Evolutionary conservation across 2,888 invertebrate species (phyloP), one percentile per base, ranked within the genome.

Genomic region (Hirtodrosophila confusa): DNA sequence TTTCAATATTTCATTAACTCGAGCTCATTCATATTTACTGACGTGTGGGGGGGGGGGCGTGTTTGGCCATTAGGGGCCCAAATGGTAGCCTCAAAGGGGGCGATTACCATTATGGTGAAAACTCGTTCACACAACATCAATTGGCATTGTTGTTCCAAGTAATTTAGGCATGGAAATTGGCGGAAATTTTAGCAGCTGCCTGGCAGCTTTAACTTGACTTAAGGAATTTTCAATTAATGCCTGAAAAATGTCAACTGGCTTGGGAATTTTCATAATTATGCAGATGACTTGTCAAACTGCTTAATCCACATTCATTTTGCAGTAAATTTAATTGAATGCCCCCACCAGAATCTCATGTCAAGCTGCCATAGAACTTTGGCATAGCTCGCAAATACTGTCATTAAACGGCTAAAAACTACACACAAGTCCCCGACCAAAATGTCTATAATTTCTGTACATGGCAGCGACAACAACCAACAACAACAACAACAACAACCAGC

Each of bases 221-320:
- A 48, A 64, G 82, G 87, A 87, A 80, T 80, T 80, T 80, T 74
- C 82, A 80, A 80, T 80, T 85, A 87, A 82, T 78, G 80, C 43
- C 47, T 50, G 54, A 63, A 72, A 72, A 64, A 79, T 86, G 80
- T 72, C 67, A 76, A 76, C 80, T 69, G 43, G 55, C 48, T 67
- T 54, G 27, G 31, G 78, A 85, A 85, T 85, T 78, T 77, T 67
- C 66, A 75, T 66, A 75, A 84, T 77, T 86, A 84, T 80, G 78
- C 87, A 66, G 60, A 80, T 64, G 61, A 72, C 73, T 77, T 78
- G 80, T 64, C 69, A 85, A 72, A 79, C 60, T 24, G 61, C 53
- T 57, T 75, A 71, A 75, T 83, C 73, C 61, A 77, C 69, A 74
- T 70, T 62, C 57, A 74, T 54, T 66, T 74, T 44, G 80, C 71